phyloP scores from a whole-genome alignment of 2,888 invertebrate species.

The Augiades crinisus region DNA sequence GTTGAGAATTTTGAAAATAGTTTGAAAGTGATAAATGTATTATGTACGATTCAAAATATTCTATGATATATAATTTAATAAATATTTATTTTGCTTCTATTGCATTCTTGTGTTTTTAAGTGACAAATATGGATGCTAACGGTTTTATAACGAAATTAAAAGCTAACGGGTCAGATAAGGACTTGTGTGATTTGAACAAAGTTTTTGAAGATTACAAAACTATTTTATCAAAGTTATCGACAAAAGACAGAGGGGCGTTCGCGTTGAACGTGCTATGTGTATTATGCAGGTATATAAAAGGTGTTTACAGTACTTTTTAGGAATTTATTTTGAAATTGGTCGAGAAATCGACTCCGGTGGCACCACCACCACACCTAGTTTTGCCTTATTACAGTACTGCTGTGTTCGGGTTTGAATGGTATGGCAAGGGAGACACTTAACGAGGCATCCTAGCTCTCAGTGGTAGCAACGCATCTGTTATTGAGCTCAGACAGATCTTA shows the following conservation, averaged over 20 bases:
- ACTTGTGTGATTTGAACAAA: constrained; percentile 45
- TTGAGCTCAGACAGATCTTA: too few species aligned
- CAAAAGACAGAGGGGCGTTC: constrained; percentile 52
- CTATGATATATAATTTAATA: not conserved
- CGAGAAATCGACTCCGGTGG: too few species aligned
- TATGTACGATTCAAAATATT: not conserved
- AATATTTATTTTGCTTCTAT: constrained; percentile 17
- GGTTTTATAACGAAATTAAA: constrained; percentile 57
- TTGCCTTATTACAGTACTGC: too few species aligned
- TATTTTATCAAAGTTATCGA: constrained; percentile 44
- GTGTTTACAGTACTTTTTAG: not conserved
- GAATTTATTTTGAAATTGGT: not conserved
- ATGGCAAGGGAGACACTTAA: too few species aligned
- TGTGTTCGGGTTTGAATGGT: too few species aligned
- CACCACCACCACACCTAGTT: too few species aligned
- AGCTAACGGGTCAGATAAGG: constrained; percentile 50
- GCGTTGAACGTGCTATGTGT: constrained; percentile 64
- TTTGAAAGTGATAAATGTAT: not conserved
- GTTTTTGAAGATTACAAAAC: constrained; percentile 46
- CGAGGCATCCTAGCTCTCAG: too few species aligned
- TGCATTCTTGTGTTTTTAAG: not conserved
- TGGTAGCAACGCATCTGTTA: too few species aligned
- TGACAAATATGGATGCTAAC: constrained; percentile 52
- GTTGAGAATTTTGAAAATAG: not conserved
- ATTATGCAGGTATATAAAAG: constrained; percentile 58